phyloP scores from a whole-genome alignment of 2,113 vertebrate species.

The Aviceda subcristata region DNA sequence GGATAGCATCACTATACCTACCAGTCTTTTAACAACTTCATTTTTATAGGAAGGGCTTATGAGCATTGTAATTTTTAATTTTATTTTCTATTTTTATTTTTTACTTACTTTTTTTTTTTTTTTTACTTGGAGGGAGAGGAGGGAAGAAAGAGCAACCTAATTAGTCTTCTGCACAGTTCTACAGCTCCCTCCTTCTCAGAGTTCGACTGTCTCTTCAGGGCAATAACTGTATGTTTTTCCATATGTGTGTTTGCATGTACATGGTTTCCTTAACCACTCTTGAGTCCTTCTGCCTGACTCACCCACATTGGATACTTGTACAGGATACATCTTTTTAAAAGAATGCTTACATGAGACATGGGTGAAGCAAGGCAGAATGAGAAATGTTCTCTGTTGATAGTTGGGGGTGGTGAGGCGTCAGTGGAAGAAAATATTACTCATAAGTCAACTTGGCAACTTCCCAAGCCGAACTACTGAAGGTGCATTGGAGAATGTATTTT shows the following conservation, averaged over 20 bases:
- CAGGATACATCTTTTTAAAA: conserved; percentile 5
- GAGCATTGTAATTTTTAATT: background rate
- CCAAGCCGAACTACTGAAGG: conserved; percentile 27
- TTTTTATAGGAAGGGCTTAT: background rate
- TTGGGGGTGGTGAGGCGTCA: conserved; percentile 13
- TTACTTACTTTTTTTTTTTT: background rate
- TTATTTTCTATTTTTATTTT: background rate
- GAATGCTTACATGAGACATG: background rate
- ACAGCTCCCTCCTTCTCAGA: background rate
- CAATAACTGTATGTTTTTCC: background rate
- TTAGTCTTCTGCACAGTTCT: background rate
- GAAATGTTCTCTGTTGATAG: background rate
- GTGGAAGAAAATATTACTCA: conserved; percentile 65
- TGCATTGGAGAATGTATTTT: background rate
- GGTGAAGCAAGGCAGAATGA: conserved; percentile 8
- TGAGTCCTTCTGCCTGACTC: conserved; percentile 19
- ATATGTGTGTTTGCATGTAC: background rate
- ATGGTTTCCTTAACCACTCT: background rate
- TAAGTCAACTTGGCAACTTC: conserved; percentile 21
- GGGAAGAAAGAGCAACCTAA: background rate
- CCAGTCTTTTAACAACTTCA: background rate
- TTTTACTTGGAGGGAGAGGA: background rate
- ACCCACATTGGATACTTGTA: background rate
- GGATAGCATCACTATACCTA: background rate
- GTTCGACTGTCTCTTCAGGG: background rate